Evolutionary conservation across 1,140 invertebrate species (phyloP), one percentile per base, ranked within the genome.

Genomic region (Chrysomallon squamiferum): DNA sequence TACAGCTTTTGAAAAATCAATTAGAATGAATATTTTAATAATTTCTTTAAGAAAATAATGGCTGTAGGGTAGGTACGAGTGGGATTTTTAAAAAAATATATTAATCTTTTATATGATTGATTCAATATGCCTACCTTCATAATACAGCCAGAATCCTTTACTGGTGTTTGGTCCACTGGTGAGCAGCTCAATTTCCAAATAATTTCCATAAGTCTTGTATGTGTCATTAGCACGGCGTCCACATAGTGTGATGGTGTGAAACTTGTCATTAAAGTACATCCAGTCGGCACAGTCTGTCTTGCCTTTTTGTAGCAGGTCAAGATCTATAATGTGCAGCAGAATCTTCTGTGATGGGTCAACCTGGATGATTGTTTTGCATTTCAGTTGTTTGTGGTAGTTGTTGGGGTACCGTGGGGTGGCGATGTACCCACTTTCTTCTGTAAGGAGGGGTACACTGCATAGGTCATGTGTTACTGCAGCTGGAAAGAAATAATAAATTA

Each of bases 141-240:
- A 83, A 65, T 83, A 80, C 15, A 84, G 59, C 83, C 81, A 83
- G 70, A 84, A 82, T 22, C 83, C 83, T 65, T 81, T 81, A 54
- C 74, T 75, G 9, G 59, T 68, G 6, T 56, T 65, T 6, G 20
- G 58, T 9, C 35, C 41, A 22, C 70, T 69, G 6, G 76, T 72
- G 38, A 68, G 67, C 5, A 84, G 73, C 22, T 70, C 62, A 11
- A 84, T 67, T 22, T 72, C 57, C 9, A 83, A 65, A 22, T 68
- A 64, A 45, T 80, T 77, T 18, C 66, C 69, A 29, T 62, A 59
- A 32, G 73, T 69, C 54, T 64, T 72, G 18, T 71, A 66, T 25
- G 77, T 67, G 35, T 78, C 71, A 49, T 80, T 78, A n/a, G 61
- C 62, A 13, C 80, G 69, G 25, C 66, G 66, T 2, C 76, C 79